Percentiles rank a stretch among this genome's conserved stretches.
Conservation (phyloP, 2,113 vertebrate species). For the Electrona antarctica region DNA sequence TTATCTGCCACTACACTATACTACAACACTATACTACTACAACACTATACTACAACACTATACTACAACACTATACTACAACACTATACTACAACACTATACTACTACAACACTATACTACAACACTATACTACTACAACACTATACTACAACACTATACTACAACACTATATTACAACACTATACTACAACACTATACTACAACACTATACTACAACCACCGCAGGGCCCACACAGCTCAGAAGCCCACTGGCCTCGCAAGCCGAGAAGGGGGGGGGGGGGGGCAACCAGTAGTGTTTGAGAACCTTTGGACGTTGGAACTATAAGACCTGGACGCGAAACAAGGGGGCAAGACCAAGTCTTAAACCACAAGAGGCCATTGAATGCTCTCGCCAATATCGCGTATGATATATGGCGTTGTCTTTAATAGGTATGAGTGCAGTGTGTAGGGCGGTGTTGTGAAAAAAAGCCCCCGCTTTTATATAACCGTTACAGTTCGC, state of each 20-base stretch:
- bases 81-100: no score
- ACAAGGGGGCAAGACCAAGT: conserved; percentile 39
- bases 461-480: conserved; percentile 66
- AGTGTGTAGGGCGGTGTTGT: conserved; percentile 52
- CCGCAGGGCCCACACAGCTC: conserved; percentile 38
- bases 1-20: no score
- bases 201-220: conserved; percentile 43
- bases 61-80: conserved; percentile 33
- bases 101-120: no score
- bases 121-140: no score
- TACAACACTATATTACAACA: no score
- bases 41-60: no score
- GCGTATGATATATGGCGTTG: conserved; percentile 65
- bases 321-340: conserved; percentile 44
- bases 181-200: conserved; percentile 34
- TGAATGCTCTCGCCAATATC: conserved; percentile 67
- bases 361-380: conserved; percentile 55
- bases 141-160: no score
- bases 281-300: conserved; percentile 42
- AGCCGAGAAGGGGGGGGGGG: conserved; percentile 26
- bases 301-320: conserved; percentile 36
- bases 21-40: no score
- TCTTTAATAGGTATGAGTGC: conserved; percentile 70
- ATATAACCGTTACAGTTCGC: conserved; percentile 73
- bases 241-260: conserved; percentile 40